Conservation (phyloP, 2,113 vertebrate species). For the Riparia riparia region DNA sequence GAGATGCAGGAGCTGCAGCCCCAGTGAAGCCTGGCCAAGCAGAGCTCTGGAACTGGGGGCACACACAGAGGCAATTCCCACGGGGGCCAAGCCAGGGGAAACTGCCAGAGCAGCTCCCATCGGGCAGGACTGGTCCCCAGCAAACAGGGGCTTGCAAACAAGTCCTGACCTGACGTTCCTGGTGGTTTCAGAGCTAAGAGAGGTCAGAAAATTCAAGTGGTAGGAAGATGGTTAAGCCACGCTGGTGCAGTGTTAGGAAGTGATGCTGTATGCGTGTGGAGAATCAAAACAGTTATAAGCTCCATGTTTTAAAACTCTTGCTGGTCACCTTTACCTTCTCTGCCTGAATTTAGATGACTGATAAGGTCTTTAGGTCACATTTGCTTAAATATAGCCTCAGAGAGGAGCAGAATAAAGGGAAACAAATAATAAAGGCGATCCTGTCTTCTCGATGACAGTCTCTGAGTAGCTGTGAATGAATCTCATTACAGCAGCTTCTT, state of each 20-base stretch:
- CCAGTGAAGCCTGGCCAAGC: rapidly evolving
- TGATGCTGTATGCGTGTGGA: background rate
- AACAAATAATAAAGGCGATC: background rate
- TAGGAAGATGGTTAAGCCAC: background rate
- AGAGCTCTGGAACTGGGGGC: rapidly evolving
- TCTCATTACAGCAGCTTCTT: slow-evolving; percentile 17
- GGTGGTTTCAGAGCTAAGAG: background rate
- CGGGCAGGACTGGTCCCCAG: rapidly evolving
- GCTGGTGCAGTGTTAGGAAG: background rate
- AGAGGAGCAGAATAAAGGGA: background rate
- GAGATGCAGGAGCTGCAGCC: background rate
- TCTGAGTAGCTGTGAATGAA: slow-evolving; percentile 2
- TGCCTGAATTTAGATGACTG: background rate
- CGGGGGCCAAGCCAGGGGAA: background rate
- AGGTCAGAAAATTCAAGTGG: background rate
- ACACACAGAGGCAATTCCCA: rapidly evolving
- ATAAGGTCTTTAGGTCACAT: background rate
- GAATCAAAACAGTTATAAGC: background rate
- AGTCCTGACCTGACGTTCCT: background rate
- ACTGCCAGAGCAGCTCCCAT: background rate
- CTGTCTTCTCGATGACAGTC: background rate
- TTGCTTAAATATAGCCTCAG: slow-evolving; percentile 15
- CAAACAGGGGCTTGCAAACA: background rate
- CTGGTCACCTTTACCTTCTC: background rate
- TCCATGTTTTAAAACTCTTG: background rate